Evolutionary conservation across 2,797 vertebrate genomes (phyloP).

Genomic region (Anomalospiza imberbis): DNA sequence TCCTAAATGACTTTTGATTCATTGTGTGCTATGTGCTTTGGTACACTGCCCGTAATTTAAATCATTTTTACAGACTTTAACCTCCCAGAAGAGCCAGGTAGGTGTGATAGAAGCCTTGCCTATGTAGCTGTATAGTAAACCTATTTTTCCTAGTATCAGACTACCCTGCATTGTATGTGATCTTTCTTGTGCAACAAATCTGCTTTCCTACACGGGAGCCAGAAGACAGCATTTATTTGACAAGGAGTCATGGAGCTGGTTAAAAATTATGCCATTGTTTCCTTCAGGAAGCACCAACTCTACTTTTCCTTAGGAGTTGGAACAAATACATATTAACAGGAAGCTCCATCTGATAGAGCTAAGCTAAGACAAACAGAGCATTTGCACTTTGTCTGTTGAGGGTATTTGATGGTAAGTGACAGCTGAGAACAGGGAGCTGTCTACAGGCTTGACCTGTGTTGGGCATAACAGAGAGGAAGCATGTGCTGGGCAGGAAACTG

Average conservation of each 20-base stretch:
- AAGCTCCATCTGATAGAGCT: slow-evolving; percentile 19
- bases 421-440: background rate
- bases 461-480: background rate
- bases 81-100: background rate
- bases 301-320: slow-evolving; percentile 12
- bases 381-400: background rate
- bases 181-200: background rate
- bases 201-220: background rate
- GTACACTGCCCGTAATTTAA: background rate
- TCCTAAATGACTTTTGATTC: slow-evolving; percentile 44
- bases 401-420: slow-evolving; percentile 3
- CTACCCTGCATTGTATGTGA: background rate
- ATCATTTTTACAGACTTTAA: slow-evolving; percentile 35
- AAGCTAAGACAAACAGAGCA: slow-evolving; percentile 15
- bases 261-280: slow-evolving; percentile 62
- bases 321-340: slow-evolving; percentile 57
- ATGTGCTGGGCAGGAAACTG: background rate
- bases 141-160: background rate
- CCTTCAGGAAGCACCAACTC: slow-evolving; percentile 59
- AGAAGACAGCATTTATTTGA: background rate
- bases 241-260: background rate
- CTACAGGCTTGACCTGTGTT: background rate
- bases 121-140: background rate
- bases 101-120: background rate
- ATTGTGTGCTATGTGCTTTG: slow-evolving; percentile 44